These are phyloP conservation scores for Thomomys bottae DNA, from an alignment of 2,113 vertebrate species.

Conservation along the genomic window DNA sequence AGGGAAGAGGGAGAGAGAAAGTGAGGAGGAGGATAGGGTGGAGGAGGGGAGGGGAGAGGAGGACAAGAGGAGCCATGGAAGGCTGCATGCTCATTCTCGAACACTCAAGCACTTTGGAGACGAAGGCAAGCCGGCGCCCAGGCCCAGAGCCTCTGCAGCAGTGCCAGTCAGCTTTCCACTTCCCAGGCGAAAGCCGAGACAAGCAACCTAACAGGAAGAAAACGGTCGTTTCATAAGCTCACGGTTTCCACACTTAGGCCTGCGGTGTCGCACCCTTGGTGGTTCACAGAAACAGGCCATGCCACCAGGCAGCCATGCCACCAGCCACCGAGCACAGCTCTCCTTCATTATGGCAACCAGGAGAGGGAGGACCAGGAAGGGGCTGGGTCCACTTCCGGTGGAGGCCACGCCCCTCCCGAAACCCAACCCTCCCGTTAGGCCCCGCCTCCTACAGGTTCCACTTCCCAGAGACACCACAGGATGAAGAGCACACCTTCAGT, in stretches of 20 bases:
- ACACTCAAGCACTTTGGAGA: not conserved
- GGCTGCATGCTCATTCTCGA: too few relatives aligned
- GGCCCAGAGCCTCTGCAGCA: not conserved
- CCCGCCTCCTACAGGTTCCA: not conserved
- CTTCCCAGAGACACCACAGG: not conserved
- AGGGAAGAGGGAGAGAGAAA: too few relatives aligned
- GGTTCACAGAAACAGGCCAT: too few relatives aligned
- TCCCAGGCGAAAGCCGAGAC: not conserved
- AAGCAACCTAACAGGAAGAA: not conserved
- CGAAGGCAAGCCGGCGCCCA: not conserved
- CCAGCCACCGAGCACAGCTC: too few relatives aligned
- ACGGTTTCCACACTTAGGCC: not conserved
- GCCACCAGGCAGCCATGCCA: too few relatives aligned
- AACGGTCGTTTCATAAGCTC: not conserved
- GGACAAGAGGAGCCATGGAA: not conserved
- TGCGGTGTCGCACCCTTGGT: not conserved
- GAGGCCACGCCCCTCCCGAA: too few relatives aligned
- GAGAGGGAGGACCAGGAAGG: too few relatives aligned
- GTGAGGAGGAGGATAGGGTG: not conserved
- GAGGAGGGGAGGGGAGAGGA: fast-evolving
- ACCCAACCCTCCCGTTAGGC: not conserved
- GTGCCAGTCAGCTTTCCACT: not conserved
- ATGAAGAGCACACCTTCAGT: not conserved
- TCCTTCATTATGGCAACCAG: too few relatives aligned
- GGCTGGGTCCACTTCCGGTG: too few relatives aligned